Evolutionary conservation across 2,888 invertebrate genomes (phyloP).

Genomic region (Ceratothoa steindachneri): DNA sequence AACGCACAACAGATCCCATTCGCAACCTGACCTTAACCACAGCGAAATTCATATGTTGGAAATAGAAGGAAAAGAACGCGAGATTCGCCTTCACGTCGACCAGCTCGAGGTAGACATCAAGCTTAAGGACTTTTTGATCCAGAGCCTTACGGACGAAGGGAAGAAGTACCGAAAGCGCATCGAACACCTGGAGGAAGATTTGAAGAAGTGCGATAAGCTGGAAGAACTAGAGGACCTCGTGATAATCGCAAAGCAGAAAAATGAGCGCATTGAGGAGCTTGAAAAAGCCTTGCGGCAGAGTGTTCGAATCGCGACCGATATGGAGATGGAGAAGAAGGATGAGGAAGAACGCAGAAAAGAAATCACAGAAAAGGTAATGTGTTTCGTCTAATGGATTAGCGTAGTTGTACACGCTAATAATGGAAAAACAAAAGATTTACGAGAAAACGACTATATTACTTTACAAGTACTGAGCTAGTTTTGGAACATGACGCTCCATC

Average conservation of each 20-base stretch:
- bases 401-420: no score
- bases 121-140: slow-evolving; percentile 39
- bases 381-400: no score
- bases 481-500: no score
- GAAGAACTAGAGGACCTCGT: slow-evolving; percentile 47
- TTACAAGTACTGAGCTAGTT: no score
- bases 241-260: slow-evolving; percentile 56
- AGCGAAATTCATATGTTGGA: slow-evolving; percentile 38
- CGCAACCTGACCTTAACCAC: slow-evolving; percentile 9
- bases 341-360: slow-evolving; percentile 64
- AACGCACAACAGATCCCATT: background rate
- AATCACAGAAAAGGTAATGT: slow-evolving; percentile 65
- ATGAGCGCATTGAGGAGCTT: slow-evolving; percentile 69
- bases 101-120: slow-evolving; percentile 45
- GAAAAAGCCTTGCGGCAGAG: slow-evolving; percentile 81
- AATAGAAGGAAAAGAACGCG: slow-evolving; percentile 40
- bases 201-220: slow-evolving; percentile 50
- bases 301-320: slow-evolving; percentile 66
- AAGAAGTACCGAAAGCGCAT: slow-evolving; percentile 54
- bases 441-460: no score
- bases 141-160: slow-evolving; percentile 35
- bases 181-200: slow-evolving; percentile 59
- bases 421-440: no score
- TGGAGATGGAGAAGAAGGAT: slow-evolving; percentile 63
- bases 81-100: slow-evolving; percentile 33